A percentile compares a stretch with the other conserved stretches of the same genome.
Conservation (phyloP, 1,140 invertebrate species). For the Venustaconcha ellipsiformis region DNA sequence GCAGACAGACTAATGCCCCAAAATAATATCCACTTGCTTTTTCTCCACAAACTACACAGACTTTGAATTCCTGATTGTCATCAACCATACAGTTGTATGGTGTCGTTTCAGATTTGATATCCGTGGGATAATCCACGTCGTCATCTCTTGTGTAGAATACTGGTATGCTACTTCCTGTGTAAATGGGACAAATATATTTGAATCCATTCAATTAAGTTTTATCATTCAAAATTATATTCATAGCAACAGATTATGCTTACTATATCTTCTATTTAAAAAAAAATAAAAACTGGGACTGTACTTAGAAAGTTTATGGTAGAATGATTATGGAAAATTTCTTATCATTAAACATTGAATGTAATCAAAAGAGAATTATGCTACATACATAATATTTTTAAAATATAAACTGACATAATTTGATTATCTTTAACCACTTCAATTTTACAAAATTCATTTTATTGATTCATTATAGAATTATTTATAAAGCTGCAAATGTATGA, state of each 20-base stretch:
- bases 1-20: conserved; percentile 70
- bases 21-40: conserved; percentile 71
- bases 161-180: conserved; percentile 2
- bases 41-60: conserved; percentile 68
- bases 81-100: conserved; percentile 38
- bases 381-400: too few species aligned
- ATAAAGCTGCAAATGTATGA: too few species aligned
- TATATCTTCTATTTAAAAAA: not conserved
- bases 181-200: not conserved
- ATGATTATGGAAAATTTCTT: not conserved
- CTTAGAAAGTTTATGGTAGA: not conserved
- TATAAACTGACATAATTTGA: too few species aligned
- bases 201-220: not conserved
- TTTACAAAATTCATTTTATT: too few species aligned
- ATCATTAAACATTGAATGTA: too few species aligned
- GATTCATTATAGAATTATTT: too few species aligned
- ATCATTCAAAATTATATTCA: not conserved
- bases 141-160: conserved; percentile 36
- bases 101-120: conserved; percentile 48
- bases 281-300: not conserved
- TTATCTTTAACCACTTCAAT: too few species aligned
- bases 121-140: conserved; percentile 53
- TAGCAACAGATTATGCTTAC: not conserved
- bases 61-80: conserved; percentile 41
- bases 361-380: too few species aligned